phyloP scores from a whole-genome alignment of 1,140 invertebrate species.

The Metopolophium dirhodum region DNA sequence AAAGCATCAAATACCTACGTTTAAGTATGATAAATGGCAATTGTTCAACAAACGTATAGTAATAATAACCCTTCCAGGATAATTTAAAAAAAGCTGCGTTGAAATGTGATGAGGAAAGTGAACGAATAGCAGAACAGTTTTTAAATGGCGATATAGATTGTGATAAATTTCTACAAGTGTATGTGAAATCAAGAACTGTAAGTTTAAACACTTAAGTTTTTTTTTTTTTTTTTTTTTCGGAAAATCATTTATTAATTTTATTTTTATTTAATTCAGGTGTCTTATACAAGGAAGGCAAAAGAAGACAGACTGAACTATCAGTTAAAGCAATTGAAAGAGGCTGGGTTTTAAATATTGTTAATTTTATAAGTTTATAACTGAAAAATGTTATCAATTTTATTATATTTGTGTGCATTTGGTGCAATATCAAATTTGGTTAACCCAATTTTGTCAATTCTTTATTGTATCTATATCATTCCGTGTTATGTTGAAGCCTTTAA shows the following conservation, averaged over 20 bases:
- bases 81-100: constrained; percentile 49
- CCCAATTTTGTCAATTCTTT: not conserved
- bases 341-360: constrained; percentile 64
- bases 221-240: no score
- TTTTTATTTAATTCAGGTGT: constrained; percentile 63
- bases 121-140: constrained; percentile 77
- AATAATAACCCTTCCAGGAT: constrained; percentile 33
- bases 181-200: constrained; percentile 71
- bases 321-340: constrained; percentile 71
- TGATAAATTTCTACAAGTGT: constrained; percentile 75
- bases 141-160: constrained; percentile 76
- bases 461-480: not conserved
- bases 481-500: constrained; percentile 9
- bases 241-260: not conserved
- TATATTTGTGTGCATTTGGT: not conserved
- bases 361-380: not conserved
- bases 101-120: constrained; percentile 72
- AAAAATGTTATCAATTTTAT: not conserved
- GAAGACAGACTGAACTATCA: constrained; percentile 79
- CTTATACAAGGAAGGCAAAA: constrained; percentile 75
- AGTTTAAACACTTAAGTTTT: constrained; percentile 43
- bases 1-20: not conserved
- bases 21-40: not conserved
- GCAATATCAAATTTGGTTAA: not conserved
- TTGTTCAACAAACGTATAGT: not conserved